Evolutionary conservation across 2,888 invertebrate genomes (phyloP).

Genomic region (Sussaba pulchella): DNA sequence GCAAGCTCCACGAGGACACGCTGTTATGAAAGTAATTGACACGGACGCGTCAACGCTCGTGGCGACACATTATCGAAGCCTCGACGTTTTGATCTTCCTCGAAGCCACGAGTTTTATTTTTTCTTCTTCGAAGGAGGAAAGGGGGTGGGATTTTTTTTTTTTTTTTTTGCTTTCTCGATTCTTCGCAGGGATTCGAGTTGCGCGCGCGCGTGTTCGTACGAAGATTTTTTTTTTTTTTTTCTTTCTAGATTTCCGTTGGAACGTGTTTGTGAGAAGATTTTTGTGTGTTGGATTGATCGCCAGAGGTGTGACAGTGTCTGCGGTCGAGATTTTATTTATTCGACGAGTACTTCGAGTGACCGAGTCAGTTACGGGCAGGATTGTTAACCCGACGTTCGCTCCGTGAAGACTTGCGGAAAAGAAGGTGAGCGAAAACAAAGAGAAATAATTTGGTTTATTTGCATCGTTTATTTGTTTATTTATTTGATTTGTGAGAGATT

Average conservation of each 20-base stretch:
- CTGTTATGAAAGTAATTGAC: constrained; percentile 15
- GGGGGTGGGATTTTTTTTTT: no score
- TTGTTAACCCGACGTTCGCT: background rate
- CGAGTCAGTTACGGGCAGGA: background rate
- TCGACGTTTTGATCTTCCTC: background rate
- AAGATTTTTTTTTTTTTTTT: background rate
- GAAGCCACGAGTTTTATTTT: constrained; percentile 2
- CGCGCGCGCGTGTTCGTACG: no score
- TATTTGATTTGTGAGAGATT: no score
- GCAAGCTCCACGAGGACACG: constrained; percentile 9
- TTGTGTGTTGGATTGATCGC: background rate
- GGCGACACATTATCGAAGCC: background rate
- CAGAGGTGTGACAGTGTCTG: background rate
- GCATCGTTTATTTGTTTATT: no score
- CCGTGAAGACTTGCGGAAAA: no score
- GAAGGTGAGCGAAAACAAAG: constrained; percentile 9
- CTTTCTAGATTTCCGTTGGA: background rate
- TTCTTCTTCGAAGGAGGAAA: no score
- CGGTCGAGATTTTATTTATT: background rate
- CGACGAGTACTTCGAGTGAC: background rate
- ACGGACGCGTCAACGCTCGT: constrained; percentile 2
- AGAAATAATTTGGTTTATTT: no score
- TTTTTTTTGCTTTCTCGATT: no score
- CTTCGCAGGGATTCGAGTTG: no score
- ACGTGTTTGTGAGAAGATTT: background rate